A percentile compares a stretch with the other conserved stretches of the same genome.
phyloP scores from a whole-genome alignment of 2,888 invertebrate species.

The Synanthedon myopaeformis region DNA sequence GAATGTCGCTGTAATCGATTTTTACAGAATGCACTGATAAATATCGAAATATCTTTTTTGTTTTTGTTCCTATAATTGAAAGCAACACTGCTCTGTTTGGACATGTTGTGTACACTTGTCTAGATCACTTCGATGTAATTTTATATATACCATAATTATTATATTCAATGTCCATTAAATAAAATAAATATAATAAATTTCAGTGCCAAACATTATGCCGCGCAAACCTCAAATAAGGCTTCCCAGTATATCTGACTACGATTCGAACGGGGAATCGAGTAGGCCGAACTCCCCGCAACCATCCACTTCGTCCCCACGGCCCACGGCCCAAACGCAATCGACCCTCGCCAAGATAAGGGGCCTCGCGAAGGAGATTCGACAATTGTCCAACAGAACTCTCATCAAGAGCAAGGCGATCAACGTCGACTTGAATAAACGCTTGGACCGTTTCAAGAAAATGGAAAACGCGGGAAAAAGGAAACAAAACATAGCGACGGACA shows the following conservation, averaged over 20 bases:
- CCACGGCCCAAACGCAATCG: conserved; percentile 17
- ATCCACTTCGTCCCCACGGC: conserved; percentile 20
- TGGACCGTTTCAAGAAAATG: conserved; percentile 10
- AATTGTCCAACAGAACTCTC: conserved; percentile 25
- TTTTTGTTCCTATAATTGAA: no score
- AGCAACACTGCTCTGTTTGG: no score
- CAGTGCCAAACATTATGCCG: conserved; percentile 53
- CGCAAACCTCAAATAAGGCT: conserved; percentile 47
- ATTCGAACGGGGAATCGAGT: conserved; percentile 22
- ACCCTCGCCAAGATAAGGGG: conserved; percentile 36
- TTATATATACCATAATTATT: no score
- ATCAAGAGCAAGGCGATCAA: neutral
- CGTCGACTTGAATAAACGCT: conserved; percentile 20
- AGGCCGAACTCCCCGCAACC: conserved; percentile 12
- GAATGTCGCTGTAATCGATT: no score
- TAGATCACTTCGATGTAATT: no score
- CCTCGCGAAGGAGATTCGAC: conserved; percentile 41
- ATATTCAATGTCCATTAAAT: no score
- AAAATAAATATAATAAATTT: no score
- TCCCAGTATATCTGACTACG: conserved; percentile 43
- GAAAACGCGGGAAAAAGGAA: conserved; percentile 13
- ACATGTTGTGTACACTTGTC: no score
- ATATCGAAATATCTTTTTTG: no score
- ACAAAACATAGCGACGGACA: neutral
- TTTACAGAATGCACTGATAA: no score